These are phyloP conservation scores for Scelioninae gen. 2 DNA, from an alignment of 2,888 invertebrate species.

Conservation along the genomic window DNA sequence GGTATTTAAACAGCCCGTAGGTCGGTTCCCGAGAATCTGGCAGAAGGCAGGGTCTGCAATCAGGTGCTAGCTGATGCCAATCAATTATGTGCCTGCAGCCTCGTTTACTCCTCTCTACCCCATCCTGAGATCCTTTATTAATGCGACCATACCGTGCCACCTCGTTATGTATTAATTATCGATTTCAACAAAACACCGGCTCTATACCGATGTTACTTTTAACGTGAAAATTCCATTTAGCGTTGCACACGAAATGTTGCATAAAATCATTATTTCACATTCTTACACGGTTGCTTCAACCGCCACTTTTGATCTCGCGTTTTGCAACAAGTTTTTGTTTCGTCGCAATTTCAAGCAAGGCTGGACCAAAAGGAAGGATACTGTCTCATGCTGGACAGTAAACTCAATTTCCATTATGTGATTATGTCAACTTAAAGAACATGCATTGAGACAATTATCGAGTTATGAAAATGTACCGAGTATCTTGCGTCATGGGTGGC, in stretches of 20 bases:
- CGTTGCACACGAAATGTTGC: constrained; percentile 3
- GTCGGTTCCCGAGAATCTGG: constrained; percentile 58
- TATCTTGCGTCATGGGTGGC: not conserved
- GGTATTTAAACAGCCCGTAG: constrained; percentile 66
- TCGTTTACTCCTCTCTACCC: constrained; percentile 48
- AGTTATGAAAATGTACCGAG: not conserved
- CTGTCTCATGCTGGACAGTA: constrained; percentile 1
- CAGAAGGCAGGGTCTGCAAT: constrained; percentile 67
- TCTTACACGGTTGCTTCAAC: not conserved
- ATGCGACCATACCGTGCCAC: constrained; percentile 61
- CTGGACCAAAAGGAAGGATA: too few species aligned
- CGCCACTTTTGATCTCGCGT: too few species aligned
- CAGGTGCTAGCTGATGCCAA: constrained; percentile 73
- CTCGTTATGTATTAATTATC: constrained; percentile 67
- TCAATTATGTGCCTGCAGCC: constrained; percentile 73
- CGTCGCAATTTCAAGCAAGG: too few species aligned
- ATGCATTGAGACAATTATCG: constrained; percentile 3
- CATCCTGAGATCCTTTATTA: constrained; percentile 62
- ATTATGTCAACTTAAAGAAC: constrained; percentile 6
- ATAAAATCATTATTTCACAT: not conserved
- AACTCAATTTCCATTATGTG: constrained; percentile 6
- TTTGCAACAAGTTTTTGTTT: too few species aligned
- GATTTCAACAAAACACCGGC: constrained; percentile 60
- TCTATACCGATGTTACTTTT: constrained; percentile 13
- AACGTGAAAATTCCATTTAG: constrained; percentile 24